A percentile compares a stretch with the other conserved stretches of the same genome.
Evolutionary conservation across 1,140 invertebrate species (phyloP).

Genomic region (Rhynchophorus ferrugineus): DNA sequence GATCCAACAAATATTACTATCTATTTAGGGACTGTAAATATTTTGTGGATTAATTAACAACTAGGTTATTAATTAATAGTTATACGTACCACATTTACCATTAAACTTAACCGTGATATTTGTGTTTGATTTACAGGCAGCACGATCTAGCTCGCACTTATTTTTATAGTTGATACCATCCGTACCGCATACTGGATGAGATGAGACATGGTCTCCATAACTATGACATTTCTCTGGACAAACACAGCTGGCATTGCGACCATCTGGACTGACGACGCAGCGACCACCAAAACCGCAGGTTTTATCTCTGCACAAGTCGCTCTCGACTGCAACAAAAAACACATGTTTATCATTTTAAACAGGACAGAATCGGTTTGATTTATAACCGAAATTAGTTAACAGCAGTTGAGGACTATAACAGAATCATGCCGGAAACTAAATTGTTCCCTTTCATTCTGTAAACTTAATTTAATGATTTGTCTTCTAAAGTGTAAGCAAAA

Average conservation of each 20-base stretch:
- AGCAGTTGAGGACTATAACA: too few species aligned
- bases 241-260: conserved; percentile 61
- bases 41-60: too few species aligned
- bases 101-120: conserved; percentile 80
- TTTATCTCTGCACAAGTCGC: conserved; percentile 67
- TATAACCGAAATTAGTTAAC: too few species aligned
- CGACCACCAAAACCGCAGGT: conserved; percentile 66
- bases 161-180: conserved; percentile 68
- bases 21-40: too few species aligned
- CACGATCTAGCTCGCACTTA: conserved; percentile 70
- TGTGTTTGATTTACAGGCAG: conserved; percentile 62
- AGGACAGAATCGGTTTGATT: background rate
- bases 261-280: conserved; percentile 70
- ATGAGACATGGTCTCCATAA: conserved; percentile 72
- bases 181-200: conserved; percentile 64
- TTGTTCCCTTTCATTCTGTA: too few species aligned
- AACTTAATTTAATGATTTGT: too few species aligned
- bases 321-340: conserved; percentile 56
- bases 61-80: too few species aligned
- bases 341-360: background rate
- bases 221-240: conserved; percentile 68
- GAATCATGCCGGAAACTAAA: too few species aligned
- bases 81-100: conserved; percentile 85
- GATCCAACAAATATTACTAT: too few species aligned
- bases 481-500: too few species aligned